Base-by-base conservation (phyloP, 2,888 invertebrate genomes). In the Trichogramma dendrolimi region DNA sequence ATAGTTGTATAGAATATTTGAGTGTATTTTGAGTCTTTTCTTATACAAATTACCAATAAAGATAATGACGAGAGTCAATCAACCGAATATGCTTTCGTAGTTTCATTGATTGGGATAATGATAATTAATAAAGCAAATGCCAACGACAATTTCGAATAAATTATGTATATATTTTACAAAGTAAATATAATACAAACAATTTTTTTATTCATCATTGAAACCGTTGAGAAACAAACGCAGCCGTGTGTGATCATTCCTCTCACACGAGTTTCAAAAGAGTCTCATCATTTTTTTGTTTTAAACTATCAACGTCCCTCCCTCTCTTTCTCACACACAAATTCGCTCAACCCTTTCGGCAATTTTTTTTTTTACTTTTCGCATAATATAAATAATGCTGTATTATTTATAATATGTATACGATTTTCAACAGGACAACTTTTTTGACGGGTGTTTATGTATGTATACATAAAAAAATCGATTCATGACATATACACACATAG, bases 91-190 rank as follows among this genome's bases (percentile, higher is more conserved):
- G 3, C 27, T 27, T 27, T 27, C 27, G 27, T 2, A 27, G 27
- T 27, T 27, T 27, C 27, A 27, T 27, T 27, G 27, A 27, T 27
- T 27, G 27, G 27, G 27, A 27, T 27, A 3, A 3, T 27, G 27
- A 27, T 27, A 27, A 27, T 27, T 27, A 27, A 27, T 27, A 27
- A 27, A 27, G 27, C 27, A 48, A 52, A 54, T 41, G 48, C 4
- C 42, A 54, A 48, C 46, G 7, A 49, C 58, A 67, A 70, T 67
- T 65, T 65, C 63, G 67, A 72, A 72, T 73, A 70, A 71, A 70
- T 75, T 70, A 74, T 75, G 75, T 78, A 78, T 78, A 78, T 78
- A 78, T 78, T 78, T 76, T 77, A 78, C 76, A 77, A 77, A 78
- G 76, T 77, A 76, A 78, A 75, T 75, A 73, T 72, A 77, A 78